These are phyloP conservation scores for Clarias macrocephalus DNA, from an alignment of 2,113 vertebrate species.

Conservation along the genomic window DNA sequence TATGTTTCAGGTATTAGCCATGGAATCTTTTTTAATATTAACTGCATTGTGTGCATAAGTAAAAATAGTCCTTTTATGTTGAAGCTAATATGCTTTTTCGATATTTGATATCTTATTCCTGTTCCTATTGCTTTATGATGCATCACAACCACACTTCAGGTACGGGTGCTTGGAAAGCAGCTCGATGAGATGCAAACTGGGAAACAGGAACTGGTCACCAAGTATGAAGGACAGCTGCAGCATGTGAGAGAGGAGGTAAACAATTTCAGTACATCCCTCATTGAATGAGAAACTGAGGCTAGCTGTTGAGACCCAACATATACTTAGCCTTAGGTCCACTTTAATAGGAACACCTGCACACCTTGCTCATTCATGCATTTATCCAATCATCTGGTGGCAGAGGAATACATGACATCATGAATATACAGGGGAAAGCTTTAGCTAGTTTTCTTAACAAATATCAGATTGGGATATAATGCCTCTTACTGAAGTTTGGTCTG, in stretches of 20 bases:
- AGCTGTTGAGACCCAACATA: background rate
- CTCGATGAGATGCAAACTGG: conserved; percentile 73
- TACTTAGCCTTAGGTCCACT: background rate
- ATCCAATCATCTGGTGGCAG: background rate
- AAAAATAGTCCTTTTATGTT: background rate
- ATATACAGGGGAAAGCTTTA: background rate
- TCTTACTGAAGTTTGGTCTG: too few species aligned
- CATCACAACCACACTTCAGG: conserved; percentile 62
- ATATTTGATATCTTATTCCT: background rate
- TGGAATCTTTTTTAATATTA: background rate
- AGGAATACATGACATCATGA: background rate
- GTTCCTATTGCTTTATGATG: background rate
- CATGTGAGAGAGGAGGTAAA: conserved; percentile 85
- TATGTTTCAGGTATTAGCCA: background rate
- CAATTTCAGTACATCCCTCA: background rate
- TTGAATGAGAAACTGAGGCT: background rate
- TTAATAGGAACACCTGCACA: background rate
- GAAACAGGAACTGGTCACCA: conserved; percentile 75
- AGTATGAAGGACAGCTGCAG: conserved; percentile 86
- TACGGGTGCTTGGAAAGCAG: conserved; percentile 74
- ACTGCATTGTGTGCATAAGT: background rate
- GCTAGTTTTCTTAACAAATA: background rate
- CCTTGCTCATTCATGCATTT: background rate
- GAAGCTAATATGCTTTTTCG: background rate
- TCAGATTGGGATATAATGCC: background rate